These are phyloP conservation scores for Microcaecilia unicolor DNA, from an alignment of 2,797 vertebrate genomes.

Conservation along the genomic window DNA sequence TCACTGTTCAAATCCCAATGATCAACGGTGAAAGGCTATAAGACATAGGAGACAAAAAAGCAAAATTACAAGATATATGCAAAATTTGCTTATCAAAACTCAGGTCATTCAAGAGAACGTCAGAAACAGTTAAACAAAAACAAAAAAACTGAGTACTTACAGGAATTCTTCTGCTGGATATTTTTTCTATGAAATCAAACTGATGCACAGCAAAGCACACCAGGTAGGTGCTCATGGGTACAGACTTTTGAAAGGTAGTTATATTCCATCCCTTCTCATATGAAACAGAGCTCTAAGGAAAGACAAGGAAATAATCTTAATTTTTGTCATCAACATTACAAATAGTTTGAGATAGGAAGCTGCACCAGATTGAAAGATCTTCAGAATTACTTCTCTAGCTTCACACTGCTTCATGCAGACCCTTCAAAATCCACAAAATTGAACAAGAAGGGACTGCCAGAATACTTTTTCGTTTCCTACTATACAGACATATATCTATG, in stretches of 20 bases:
- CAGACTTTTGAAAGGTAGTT: slow-evolving; percentile 71
- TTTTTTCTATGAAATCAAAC: slow-evolving; percentile 42
- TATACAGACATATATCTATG: too few relatives aligned
- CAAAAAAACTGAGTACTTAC: slow-evolving; percentile 63
- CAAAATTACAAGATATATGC: too few relatives aligned
- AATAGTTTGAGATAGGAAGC: background rate
- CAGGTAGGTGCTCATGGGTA: slow-evolving; percentile 95
- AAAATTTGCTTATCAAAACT: too few relatives aligned
- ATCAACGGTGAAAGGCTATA: too few relatives aligned
- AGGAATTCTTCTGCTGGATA: slow-evolving; percentile 52
- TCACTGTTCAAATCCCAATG: too few relatives aligned
- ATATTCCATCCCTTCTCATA: slow-evolving; percentile 36
- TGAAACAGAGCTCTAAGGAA: slow-evolving; percentile 17
- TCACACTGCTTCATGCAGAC: background rate
- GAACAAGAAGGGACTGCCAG: too few relatives aligned
- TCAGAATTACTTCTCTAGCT: background rate
- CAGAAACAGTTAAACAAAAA: too few relatives aligned
- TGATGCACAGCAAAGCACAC: slow-evolving; percentile 93
- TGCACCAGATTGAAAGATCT: background rate
- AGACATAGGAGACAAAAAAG: too few relatives aligned
- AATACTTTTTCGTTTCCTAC: too few relatives aligned
- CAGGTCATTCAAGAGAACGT: too few relatives aligned
- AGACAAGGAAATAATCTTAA: too few relatives aligned
- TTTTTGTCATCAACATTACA: slow-evolving; percentile 1
- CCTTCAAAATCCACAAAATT: background rate